Percentiles rank a stretch among this genome's conserved stretches.
phyloP scores from a whole-genome alignment of 1,140 invertebrate species.

The Dryas iulia region DNA sequence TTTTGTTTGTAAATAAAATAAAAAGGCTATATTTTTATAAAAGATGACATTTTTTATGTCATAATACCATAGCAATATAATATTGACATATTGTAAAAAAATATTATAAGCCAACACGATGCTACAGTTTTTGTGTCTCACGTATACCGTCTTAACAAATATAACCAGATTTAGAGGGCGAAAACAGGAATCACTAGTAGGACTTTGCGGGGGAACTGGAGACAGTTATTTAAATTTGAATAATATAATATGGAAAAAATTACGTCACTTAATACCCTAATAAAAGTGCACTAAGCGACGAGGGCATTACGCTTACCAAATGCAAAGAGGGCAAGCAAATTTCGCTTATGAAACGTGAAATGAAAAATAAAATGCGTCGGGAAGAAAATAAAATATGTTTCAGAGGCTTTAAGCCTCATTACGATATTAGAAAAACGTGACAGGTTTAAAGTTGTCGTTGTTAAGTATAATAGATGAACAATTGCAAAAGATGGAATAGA shows the following conservation, averaged over 20 bases:
- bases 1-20: too few relatives aligned
- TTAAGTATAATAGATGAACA: slow-evolving; percentile 60
- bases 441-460: slow-evolving; percentile 64
- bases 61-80: neutral
- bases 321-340: slow-evolving; percentile 71
- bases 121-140: slow-evolving; percentile 37
- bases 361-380: slow-evolving; percentile 79
- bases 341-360: slow-evolving; percentile 79
- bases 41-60: too few relatives aligned
- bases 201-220: slow-evolving; percentile 73
- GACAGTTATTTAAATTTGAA: slow-evolving; percentile 82
- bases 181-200: slow-evolving; percentile 72
- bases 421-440: slow-evolving; percentile 74
- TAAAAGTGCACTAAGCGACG: slow-evolving; percentile 81
- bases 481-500: slow-evolving; percentile 30
- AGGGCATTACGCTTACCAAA: slow-evolving; percentile 77
- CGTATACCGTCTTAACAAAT: slow-evolving; percentile 54
- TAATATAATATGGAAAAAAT: slow-evolving; percentile 82
- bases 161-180: slow-evolving; percentile 70
- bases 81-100: neutral
- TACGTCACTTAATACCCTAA: slow-evolving; percentile 82
- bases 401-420: slow-evolving; percentile 73
- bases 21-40: neutral
- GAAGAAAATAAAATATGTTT: slow-evolving; percentile 76
- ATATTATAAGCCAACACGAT: slow-evolving; percentile 6